Percentiles rank a stretch among this genome's conserved stretches.
Conservation (phyloP, 2,113 vertebrate genomes). For the Aleadryas rufinucha region DNA sequence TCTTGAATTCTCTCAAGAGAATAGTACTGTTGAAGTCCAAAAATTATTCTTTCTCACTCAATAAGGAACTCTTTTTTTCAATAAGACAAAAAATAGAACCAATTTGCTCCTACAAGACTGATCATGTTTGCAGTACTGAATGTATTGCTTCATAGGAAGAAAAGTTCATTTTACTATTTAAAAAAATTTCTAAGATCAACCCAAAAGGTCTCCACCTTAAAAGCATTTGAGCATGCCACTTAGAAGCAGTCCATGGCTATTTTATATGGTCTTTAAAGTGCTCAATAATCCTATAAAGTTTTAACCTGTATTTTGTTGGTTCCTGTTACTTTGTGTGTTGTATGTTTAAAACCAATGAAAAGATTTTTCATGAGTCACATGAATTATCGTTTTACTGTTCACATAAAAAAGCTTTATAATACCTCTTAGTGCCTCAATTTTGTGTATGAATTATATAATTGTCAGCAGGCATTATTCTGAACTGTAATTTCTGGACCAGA, state of each 20-base stretch:
- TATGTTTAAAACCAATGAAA: background rate
- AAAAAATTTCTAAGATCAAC: background rate
- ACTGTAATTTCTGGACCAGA: background rate
- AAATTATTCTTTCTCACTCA: background rate
- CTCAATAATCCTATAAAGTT: background rate
- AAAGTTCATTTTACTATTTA: background rate
- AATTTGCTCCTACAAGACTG: background rate
- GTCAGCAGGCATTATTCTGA: background rate
- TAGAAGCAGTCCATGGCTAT: background rate
- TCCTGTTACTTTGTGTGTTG: background rate
- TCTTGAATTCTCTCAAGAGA: background rate
- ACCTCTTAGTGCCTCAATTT: background rate
- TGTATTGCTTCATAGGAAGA: background rate
- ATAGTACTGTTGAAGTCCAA: background rate
- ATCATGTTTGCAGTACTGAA: background rate
- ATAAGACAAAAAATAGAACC: background rate
- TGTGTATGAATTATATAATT: background rate
- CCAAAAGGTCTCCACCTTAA: background rate
- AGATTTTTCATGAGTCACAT: slow-evolving; percentile 4
- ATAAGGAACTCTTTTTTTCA: background rate
- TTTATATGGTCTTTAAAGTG: background rate
- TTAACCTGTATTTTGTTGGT: slow-evolving; percentile 26
- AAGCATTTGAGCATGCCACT: background rate
- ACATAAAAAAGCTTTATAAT: slow-evolving; percentile 17
- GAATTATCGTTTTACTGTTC: slow-evolving; percentile 18